phyloP scores from a whole-genome alignment of 2,888 invertebrate species.

The Eilema depressum region DNA sequence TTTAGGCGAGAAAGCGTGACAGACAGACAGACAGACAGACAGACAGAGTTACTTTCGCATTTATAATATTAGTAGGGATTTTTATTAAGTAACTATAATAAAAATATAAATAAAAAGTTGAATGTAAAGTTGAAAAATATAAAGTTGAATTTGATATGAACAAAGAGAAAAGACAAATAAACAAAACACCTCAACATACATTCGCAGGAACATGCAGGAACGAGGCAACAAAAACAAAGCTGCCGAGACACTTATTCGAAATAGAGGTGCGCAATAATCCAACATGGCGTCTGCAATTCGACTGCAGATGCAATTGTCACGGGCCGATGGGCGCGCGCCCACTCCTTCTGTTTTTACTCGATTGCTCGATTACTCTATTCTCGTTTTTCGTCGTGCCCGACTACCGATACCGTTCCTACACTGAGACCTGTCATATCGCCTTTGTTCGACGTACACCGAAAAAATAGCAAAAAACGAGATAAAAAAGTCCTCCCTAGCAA shows the following conservation, averaged over 20 bases:
- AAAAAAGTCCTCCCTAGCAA: slow-evolving; percentile 84
- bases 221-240: slow-evolving; percentile 62
- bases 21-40: too few species aligned
- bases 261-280: slow-evolving; percentile 78
- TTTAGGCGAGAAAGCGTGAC: too few species aligned
- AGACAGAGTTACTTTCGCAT: too few species aligned
- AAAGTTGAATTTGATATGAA: background rate
- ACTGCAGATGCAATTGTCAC: slow-evolving; percentile 84
- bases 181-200: slow-evolving; percentile 17
- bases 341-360: slow-evolving; percentile 81
- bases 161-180: background rate
- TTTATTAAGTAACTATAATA: too few species aligned
- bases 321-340: slow-evolving; percentile 71
- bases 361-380: slow-evolving; percentile 81
- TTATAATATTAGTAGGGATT: too few species aligned
- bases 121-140: too few species aligned
- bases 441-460: slow-evolving; percentile 79
- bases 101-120: too few species aligned
- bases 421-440: slow-evolving; percentile 85
- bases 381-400: slow-evolving; percentile 79
- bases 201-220: background rate
- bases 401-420: slow-evolving; percentile 77
- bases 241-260: slow-evolving; percentile 73
- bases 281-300: slow-evolving; percentile 79
- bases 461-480: slow-evolving; percentile 73